Conservation (phyloP, 2,888 invertebrate genomes). For the Phragmatobia fuliginosa region DNA sequence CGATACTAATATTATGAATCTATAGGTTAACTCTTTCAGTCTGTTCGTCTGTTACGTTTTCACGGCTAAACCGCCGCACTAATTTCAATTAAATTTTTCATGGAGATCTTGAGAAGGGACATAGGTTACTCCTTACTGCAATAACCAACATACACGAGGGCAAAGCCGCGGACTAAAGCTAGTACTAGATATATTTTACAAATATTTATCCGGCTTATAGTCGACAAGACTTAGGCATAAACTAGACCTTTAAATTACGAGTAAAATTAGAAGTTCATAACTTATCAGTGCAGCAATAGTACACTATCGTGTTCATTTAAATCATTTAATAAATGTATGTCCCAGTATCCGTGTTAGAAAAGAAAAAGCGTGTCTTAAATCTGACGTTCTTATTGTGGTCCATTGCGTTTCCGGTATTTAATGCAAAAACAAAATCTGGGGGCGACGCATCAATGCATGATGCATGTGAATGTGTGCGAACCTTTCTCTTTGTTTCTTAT, state of each 20-base stretch:
- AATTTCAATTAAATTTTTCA: too few species aligned
- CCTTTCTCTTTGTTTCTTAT: slow-evolving; percentile 30
- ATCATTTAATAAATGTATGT: slow-evolving; percentile 41
- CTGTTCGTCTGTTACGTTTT: too few species aligned
- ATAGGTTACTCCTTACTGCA: too few species aligned
- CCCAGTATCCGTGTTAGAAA: slow-evolving; percentile 37
- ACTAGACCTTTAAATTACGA: not conserved
- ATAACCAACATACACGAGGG: too few species aligned
- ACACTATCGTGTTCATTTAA: slow-evolving; percentile 37
- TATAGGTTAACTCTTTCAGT: too few species aligned
- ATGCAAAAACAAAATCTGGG: slow-evolving; percentile 53
- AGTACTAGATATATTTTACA: too few species aligned
- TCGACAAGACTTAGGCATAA: too few species aligned
- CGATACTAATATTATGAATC: too few species aligned
- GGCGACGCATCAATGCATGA: slow-evolving; percentile 54
- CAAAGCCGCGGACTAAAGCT: too few species aligned
- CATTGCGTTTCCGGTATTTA: slow-evolving; percentile 62
- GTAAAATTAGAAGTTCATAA: not conserved
- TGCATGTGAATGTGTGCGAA: slow-evolving; percentile 54
- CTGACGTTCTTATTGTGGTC: slow-evolving; percentile 49
- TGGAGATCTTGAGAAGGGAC: too few species aligned
- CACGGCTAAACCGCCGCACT: too few species aligned
- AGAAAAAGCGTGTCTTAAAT: slow-evolving; percentile 65
- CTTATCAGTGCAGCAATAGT: not conserved
- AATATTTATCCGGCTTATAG: too few species aligned